These are phyloP conservation scores for Aricia artaxerxes DNA, from an alignment of 2,888 invertebrate species.

Conservation along the genomic window DNA sequence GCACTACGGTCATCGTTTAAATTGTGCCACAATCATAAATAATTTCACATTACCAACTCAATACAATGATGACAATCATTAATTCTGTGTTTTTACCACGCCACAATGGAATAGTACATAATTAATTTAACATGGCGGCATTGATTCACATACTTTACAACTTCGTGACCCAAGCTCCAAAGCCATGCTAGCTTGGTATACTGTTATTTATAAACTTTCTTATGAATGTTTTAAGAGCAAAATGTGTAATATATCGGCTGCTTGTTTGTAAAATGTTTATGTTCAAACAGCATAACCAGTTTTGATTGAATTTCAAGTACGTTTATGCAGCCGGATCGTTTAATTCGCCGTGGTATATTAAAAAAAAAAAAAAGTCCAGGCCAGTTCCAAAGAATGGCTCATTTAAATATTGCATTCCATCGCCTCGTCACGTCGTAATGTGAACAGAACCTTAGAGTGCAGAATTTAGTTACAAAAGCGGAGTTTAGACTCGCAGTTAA, in stretches of 20 bases:
- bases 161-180: not conserved
- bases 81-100: not conserved
- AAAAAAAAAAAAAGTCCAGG: too few species aligned
- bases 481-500: slow-evolving; percentile 2
- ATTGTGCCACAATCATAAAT: not conserved
- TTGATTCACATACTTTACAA: not conserved
- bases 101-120: not conserved
- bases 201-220: too few species aligned
- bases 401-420: too few species aligned
- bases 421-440: too few species aligned
- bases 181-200: not conserved
- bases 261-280: too few species aligned
- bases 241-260: too few species aligned
- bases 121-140: not conserved
- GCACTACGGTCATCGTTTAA: not conserved
- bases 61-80: not conserved
- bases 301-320: too few species aligned
- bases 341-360: too few species aligned
- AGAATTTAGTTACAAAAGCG: not conserved
- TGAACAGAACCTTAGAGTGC: not conserved
- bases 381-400: too few species aligned
- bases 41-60: not conserved
- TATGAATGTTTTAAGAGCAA: too few species aligned
- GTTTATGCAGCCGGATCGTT: too few species aligned
- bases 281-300: too few species aligned